Base-by-base conservation (phyloP, 2,888 invertebrate genomes). In the Pammene fasciana region DNA sequence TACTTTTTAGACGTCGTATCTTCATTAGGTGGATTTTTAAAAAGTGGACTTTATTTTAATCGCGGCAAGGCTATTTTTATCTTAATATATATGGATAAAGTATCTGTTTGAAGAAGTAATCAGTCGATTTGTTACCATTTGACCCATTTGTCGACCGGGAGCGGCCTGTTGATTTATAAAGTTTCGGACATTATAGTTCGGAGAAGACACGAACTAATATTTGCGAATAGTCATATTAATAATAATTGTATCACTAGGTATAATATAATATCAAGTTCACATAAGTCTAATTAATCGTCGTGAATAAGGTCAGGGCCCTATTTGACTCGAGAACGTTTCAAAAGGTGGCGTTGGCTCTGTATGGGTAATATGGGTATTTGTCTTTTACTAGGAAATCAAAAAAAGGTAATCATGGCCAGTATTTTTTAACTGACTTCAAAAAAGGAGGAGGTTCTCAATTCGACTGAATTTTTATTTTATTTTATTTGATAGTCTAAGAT, bases 81-180 rank as follows among this genome's bases (percentile, higher is more conserved):
- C 0, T 16, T 5, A 13, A 8, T 36, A 0, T 13, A 9, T 2
- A 13, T 50, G 0, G 11, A 36, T 16, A 38, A 18, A 50, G 13
- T 38, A 50, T 9, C 11, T 13, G 38, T 8, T 50, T 26, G 11
- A 6, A 13, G 18, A 18, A 7, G 61, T 38, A 16, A 18, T 26
- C 8, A 26, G 13, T 38, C 9, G 50, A 41, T 62, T 70, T 60
- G 70, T 48, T 65, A 60, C 48, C 54, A 34, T 70, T 70, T 70
- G 70, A 70, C 70, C 70, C 60, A 70, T 65, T 70, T 65, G 34
- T 59, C 48, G 54, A 36, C 64, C 65, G 65, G 60, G 70, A 65
- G 65, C 55, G 52, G 54, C 65, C 54, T 16, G 65, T 60, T 70
- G 70, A 70, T 65, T 70, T 68, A 65, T 70, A 57, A 57, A 65